Evolutionary conservation across 1,140 invertebrate species (phyloP), one percentile per base, ranked within the genome.

Genomic region (Coptotermes formosanus): DNA sequence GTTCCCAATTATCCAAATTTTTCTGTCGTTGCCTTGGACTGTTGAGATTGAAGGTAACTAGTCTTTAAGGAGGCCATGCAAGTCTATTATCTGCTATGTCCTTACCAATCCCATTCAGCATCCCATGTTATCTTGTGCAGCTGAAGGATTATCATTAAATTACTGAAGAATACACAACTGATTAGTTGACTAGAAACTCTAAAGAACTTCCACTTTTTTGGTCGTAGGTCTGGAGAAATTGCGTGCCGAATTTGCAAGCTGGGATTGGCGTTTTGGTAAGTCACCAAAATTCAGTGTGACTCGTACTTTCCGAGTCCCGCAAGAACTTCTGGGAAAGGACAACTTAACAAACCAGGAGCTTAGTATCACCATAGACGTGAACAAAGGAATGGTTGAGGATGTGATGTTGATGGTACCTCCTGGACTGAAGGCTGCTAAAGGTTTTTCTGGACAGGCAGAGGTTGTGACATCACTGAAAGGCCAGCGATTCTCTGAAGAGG

Each of bases 201-300:
- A 75, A 75, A 75, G 9, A 7, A 30, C 9, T 30, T 30, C 2
- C 52, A 55, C 85, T 88, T 84, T 87, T 86, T 86, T 86, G 52
- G 88, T 91, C 89, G 64, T 89, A 95, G 95, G 96, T 88, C 92
- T 98, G 21, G 89, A 92, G 44, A 89, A 92, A 85, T 92, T 96
- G 86, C 92, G 92, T 81, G 90, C 93, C 81, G 93, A 95, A 87
- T 94, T 97, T 44, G 89, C 92, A 87, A 95, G 94, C 25, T 98
- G 97, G 97, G 93, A 97, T 83, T 98, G 97, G 97, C 94, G 94
- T 85, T 97, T 93, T 91, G 97, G 96, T n/a, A 95, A 94, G 89
- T 97, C 97, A 2, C 97, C 97, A 1, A 94, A 94, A 88, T 99
- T 98, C 90, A 94, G 93, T 1, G 93, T 97, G 11, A 86, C 87